Conservation (phyloP, 2,113 vertebrate species). For the Piprites chloris region DNA sequence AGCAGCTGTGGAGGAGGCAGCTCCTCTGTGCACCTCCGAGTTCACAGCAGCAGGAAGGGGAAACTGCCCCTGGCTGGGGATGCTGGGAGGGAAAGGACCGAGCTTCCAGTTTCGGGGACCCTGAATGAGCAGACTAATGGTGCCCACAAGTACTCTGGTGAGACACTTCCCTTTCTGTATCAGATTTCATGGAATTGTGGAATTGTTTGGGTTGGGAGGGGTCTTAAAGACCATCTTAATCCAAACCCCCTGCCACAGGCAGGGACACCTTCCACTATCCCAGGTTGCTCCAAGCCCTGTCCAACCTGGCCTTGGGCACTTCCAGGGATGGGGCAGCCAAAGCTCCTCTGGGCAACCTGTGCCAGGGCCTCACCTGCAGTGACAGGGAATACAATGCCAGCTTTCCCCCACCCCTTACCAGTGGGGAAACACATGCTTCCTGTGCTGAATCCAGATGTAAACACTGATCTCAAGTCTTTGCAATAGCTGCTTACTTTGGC, state of each 20-base stretch:
- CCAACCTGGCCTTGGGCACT: neutral
- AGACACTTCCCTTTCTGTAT: neutral
- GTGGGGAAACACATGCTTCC: neutral
- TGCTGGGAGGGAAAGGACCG: rapidly evolving
- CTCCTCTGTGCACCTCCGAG: neutral
- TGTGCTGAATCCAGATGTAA: neutral
- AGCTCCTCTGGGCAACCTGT: neutral
- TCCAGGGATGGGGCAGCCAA: neutral
- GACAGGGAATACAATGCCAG: neutral
- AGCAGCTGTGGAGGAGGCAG: neutral
- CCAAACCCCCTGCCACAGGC: neutral
- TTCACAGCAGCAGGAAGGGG: neutral
- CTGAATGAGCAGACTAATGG: neutral
- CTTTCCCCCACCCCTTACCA: neutral
- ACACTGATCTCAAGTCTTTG: neutral
- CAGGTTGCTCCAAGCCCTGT: neutral
- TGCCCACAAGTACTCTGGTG: neutral
- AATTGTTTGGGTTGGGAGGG: neutral
- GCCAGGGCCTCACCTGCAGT: neutral
- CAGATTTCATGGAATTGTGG: neutral
- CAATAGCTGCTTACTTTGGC: conserved; percentile 25
- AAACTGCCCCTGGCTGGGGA: neutral
- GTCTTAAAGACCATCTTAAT: neutral
- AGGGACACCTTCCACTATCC: neutral
- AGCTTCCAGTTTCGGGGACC: neutral